These are phyloP conservation scores for Hemichromis elongatus DNA, from an alignment of 2,113 vertebrate species.

Conservation along the genomic window DNA sequence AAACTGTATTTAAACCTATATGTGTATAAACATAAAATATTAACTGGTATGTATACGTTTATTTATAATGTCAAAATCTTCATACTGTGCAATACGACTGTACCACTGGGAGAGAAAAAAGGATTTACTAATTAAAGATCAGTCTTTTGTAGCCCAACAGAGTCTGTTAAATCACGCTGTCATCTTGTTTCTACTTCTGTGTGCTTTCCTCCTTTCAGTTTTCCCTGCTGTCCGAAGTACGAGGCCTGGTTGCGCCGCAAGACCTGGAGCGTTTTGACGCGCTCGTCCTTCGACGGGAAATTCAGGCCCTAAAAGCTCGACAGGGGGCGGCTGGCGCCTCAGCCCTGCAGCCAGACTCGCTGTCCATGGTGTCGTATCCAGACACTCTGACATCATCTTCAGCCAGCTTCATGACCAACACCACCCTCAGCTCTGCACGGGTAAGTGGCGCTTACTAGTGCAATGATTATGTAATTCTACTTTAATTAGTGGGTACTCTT, in stretches of 20 bases:
- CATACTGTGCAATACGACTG: too few relatives aligned
- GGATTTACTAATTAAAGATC: background rate
- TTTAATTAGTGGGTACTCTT: background rate
- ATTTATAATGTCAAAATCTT: too few relatives aligned
- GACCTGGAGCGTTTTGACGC: constrained; percentile 91
- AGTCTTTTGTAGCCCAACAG: background rate
- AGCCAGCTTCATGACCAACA: constrained; percentile 91
- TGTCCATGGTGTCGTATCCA: constrained; percentile 86
- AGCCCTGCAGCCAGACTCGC: constrained; percentile 67
- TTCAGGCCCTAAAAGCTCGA: constrained; percentile 90
- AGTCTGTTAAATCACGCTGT: background rate
- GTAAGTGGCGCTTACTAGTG: constrained; percentile 60
- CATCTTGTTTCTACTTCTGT: background rate
- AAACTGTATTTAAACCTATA: too few relatives aligned
- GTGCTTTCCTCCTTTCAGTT: constrained; percentile 73
- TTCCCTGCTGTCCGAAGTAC: constrained; percentile 89
- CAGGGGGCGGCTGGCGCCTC: constrained; percentile 74
- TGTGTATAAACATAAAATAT: too few relatives aligned
- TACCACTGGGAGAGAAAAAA: background rate
- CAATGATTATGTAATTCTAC: background rate
- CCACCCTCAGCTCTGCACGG: constrained; percentile 93
- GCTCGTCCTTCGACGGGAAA: constrained; percentile 89
- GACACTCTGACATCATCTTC: constrained; percentile 85
- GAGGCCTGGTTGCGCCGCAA: constrained; percentile 83
- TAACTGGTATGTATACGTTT: too few relatives aligned